Evolutionary conservation across 2,113 vertebrate species (phyloP).

Genomic region (Onychostoma macrolepis): DNA sequence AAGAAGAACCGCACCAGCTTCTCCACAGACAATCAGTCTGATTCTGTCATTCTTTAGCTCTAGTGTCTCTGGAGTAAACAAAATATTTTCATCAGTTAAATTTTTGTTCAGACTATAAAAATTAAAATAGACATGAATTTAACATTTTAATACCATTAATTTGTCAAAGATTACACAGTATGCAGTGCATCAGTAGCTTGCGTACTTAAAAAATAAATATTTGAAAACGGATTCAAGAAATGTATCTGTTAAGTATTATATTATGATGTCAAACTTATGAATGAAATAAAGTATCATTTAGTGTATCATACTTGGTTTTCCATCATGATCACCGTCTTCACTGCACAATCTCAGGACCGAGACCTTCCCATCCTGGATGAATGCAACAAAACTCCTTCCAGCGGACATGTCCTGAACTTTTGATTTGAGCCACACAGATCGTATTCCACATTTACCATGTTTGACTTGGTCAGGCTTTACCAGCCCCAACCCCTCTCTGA

Average conservation of each 20-base stretch:
- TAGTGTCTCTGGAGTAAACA: constrained; percentile 27
- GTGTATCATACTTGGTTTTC: constrained; percentile 18
- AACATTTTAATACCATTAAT: no score
- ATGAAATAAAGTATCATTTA: neutral
- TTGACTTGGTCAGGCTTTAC: constrained; percentile 5
- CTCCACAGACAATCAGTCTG: constrained; percentile 42
- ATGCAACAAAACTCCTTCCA: constrained; percentile 28
- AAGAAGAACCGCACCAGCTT: constrained; percentile 34
- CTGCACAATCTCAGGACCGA: constrained; percentile 19
- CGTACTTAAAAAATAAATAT: no score
- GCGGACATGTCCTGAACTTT: constrained; percentile 34
- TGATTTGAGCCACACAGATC: constrained; percentile 14
- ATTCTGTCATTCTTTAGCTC: constrained; percentile 39
- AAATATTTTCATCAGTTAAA: neutral
- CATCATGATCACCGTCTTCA: neutral
- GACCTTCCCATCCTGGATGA: constrained; percentile 37
- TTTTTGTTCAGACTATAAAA: neutral
- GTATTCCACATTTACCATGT: neutral
- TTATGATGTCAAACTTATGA: neutral
- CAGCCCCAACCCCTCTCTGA: constrained; percentile 29
- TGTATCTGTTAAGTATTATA: no score
- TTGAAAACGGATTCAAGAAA: no score
- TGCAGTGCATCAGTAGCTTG: no score
- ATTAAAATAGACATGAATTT: no score
- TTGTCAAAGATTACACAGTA: neutral